Conservation (phyloP, 2,888 invertebrate genomes). For the Seladonia tumulorum region DNA sequence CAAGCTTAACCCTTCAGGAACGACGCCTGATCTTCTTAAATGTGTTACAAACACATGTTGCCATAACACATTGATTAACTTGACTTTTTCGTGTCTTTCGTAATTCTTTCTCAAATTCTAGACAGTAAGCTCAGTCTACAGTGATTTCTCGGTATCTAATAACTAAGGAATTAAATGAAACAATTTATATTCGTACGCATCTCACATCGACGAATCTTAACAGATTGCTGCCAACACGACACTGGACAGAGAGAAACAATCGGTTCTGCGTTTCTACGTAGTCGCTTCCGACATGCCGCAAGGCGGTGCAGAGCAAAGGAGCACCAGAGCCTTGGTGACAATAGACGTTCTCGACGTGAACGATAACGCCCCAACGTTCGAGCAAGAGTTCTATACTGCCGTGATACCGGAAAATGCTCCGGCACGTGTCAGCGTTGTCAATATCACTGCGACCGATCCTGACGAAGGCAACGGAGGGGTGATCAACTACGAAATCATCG, state of each 20-base stretch:
- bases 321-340: constrained; percentile 87
- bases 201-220: background rate
- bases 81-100: background rate
- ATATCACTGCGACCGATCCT: constrained; percentile 90
- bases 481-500: constrained; percentile 90
- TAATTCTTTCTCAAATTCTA: background rate
- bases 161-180: background rate
- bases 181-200: background rate
- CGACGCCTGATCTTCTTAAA: too few relatives aligned
- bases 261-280: constrained; percentile 89
- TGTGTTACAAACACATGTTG: too few relatives aligned
- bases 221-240: constrained; percentile 88
- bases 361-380: constrained; percentile 90
- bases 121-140: too few relatives aligned
- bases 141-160: too few relatives aligned
- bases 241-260: constrained; percentile 90
- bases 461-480: constrained; percentile 91
- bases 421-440: constrained; percentile 88
- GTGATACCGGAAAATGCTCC: constrained; percentile 92
- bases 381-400: constrained; percentile 88
- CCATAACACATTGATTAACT: too few relatives aligned
- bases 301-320: constrained; percentile 89
- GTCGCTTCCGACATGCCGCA: constrained; percentile 91
- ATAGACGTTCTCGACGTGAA: constrained; percentile 92
- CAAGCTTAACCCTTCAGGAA: background rate